Evolutionary conservation across 2,888 invertebrate genomes (phyloP).

Genomic region (Pachycephus smyrnensis): DNA sequence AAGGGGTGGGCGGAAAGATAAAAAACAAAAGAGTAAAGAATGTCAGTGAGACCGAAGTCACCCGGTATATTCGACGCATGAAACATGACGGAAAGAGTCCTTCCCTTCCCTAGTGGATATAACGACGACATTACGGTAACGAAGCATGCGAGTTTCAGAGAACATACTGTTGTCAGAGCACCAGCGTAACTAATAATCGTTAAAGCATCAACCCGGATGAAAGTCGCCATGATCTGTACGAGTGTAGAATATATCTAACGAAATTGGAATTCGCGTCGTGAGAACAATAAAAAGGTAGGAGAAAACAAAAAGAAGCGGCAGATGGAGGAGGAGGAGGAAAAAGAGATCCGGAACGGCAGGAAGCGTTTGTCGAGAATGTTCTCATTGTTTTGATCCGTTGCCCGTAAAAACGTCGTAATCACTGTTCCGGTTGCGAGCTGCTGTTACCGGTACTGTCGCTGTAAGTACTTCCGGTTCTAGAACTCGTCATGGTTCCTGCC

Average conservation of each 20-base stretch:
- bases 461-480: neutral
- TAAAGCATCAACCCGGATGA: neutral
- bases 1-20: neutral
- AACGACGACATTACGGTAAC: neutral
- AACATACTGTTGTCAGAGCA: neutral
- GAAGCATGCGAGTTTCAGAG: neutral
- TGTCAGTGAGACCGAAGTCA: neutral
- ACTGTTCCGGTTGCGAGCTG: conserved; percentile 9
- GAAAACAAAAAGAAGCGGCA: neutral
- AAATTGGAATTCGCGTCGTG: neutral
- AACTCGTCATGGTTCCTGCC: neutral
- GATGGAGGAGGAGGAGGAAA: conserved; percentile 9
- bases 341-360: neutral
- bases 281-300: neutral
- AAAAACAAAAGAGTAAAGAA: neutral
- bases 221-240: neutral
- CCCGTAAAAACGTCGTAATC: conserved; percentile 33
- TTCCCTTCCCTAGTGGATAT: neutral
- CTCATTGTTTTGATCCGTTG: conserved; percentile 1
- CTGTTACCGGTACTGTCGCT: conserved; percentile 13
- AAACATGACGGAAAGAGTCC: neutral
- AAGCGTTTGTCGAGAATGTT: neutral
- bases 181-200: neutral
- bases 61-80: neutral
- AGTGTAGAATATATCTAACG: neutral